Conservation (phyloP, 2,888 invertebrate species). For the Tetheella fluctuosa region DNA sequence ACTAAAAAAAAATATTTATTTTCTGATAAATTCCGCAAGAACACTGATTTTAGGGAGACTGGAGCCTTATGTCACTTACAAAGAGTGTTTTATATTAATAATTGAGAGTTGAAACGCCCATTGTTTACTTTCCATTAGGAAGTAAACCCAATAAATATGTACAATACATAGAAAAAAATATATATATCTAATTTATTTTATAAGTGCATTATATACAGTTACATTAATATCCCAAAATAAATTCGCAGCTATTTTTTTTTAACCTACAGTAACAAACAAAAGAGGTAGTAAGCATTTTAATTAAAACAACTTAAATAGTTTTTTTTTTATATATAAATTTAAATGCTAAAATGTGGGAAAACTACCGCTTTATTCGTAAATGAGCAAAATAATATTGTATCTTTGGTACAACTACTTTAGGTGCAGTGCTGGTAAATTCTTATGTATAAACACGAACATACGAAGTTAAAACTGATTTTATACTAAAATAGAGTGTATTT, state of each 20-base stretch:
- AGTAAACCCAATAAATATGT: neutral
- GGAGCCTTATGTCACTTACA: neutral
- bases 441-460: neutral
- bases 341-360: neutral
- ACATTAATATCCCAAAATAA: neutral
- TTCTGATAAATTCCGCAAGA: too few species aligned
- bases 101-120: neutral
- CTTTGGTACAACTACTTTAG: constrained; percentile 6
- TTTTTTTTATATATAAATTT: neutral
- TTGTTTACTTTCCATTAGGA: neutral
- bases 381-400: neutral
- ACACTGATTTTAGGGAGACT: too few species aligned
- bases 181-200: neutral
- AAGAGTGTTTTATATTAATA: neutral
- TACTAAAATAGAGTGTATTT: neutral
- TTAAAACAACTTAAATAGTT: neutral
- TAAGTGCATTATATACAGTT: neutral
- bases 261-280: neutral
- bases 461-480: neutral
- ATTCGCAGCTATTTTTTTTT: neutral
- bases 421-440: constrained; percentile 2
- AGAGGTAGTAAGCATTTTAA: neutral
- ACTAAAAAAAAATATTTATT: too few species aligned
- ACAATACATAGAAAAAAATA: neutral
- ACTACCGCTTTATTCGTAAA: neutral